These are phyloP conservation scores for Rafetus swinhoei DNA, from an alignment of 2,113 vertebrate species.

Conservation along the genomic window DNA sequence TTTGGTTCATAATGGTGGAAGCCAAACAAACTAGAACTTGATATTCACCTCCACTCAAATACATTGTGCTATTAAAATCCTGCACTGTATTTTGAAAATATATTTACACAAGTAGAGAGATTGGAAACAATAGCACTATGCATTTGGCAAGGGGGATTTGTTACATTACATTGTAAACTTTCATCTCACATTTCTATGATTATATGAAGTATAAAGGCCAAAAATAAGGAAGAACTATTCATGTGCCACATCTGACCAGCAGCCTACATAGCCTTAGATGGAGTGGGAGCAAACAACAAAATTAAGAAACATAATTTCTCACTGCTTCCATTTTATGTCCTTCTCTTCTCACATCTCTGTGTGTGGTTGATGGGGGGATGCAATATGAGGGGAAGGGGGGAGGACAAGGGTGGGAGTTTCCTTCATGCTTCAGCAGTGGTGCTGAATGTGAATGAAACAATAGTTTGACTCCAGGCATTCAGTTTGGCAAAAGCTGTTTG, in stretches of 20 bases:
- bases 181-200: neutral
- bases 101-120: neutral
- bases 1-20: rapidly evolving
- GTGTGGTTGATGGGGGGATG: constrained; percentile 63
- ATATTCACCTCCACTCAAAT: neutral
- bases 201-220: neutral
- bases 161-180: rapidly evolving
- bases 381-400: constrained; percentile 41
- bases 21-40: neutral
- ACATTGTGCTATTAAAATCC: neutral
- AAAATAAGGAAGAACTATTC: rapidly evolving
- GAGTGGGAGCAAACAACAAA: neutral
- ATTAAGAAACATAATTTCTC: constrained; percentile 27
- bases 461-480: constrained; percentile 62
- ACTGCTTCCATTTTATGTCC: constrained; percentile 24
- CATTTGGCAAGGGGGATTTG: neutral
- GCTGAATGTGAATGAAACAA: constrained; percentile 72
- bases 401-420: constrained; percentile 61
- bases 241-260: neutral
- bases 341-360: constrained; percentile 65
- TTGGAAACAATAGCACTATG: neutral
- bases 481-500: constrained; percentile 20
- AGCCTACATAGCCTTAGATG: neutral
- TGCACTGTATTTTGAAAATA: neutral
- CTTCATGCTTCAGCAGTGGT: constrained; percentile 74